These are phyloP conservation scores for Cuculus canorus DNA, from an alignment of 2,797 vertebrate species.

Conservation along the genomic window DNA sequence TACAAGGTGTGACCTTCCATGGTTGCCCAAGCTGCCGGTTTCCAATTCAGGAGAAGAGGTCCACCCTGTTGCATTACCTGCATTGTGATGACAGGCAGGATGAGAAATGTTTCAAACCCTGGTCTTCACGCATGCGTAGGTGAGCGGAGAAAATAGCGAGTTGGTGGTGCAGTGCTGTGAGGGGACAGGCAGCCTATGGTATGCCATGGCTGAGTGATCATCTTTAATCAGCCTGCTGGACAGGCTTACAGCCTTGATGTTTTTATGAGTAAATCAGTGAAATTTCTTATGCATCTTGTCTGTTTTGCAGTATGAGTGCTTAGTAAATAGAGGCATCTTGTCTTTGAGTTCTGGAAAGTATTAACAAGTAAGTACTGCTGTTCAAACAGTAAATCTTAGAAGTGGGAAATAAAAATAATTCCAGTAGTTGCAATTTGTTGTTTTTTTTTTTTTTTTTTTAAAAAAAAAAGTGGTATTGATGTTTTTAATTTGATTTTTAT, in stretches of 20 bases:
- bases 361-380: not conserved
- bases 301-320: not conserved
- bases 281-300: not conserved
- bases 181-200: not conserved
- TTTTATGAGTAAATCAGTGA: not conserved
- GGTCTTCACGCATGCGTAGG: not conserved
- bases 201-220: not conserved
- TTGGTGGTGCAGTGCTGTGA: not conserved
- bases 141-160: not conserved
- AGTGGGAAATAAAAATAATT: not conserved
- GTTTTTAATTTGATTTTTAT: not conserved
- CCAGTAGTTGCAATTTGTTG: not conserved
- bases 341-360: not conserved
- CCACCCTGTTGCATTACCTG: no score
- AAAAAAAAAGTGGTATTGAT: not conserved
- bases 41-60: not conserved
- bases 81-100: not conserved
- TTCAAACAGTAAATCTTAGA: not conserved
- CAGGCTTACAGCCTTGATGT: not conserved
- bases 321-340: not conserved
- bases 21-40: not conserved
- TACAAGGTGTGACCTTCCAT: not conserved
- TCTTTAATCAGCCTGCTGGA: not conserved
- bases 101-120: not conserved
- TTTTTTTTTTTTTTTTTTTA: no score